Evolutionary conservation across 2,888 invertebrate species (phyloP), one percentile per base, ranked within the genome.

Genomic region (Chelonus formosanus): DNA sequence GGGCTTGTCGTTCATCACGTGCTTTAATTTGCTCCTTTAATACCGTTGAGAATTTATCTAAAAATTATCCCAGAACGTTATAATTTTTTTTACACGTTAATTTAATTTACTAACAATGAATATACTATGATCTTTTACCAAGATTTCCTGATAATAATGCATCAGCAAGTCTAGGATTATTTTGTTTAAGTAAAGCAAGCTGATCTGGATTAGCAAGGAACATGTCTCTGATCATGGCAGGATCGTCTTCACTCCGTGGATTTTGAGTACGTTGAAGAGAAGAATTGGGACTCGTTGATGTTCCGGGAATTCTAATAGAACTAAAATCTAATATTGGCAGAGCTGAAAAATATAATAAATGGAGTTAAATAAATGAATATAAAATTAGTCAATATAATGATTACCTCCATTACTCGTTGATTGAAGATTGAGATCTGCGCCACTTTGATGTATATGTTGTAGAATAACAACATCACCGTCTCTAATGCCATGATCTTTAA

Each of bases 141-240:
- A 94, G 87, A 83, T 92, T 92, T 35, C 95, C 96, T 75, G 92
- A 93, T 1, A 94, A 87, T 35, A 97, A 85, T 20, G 98, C 97
- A 83, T 97, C 97, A 6, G 97, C 97, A 67, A 98, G 85, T 72
- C 92, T 88, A 4, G 97, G 94, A 86, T 98, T 98, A 78, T 97
- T 95, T 83, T 97, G 96, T 81, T 95, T 94, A 5, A 98, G 86
- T 67, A 97, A 83, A 1, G 97, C 92, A 65, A 97, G 85, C 80
- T 97, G 95, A 80, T 96, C 94, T 0, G 97, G 97, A 85, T 95
- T 95, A 36, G 92, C 91, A 52, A 95, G 84, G 76, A 96, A 92
- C 91, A 94, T 92, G 78, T 95, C 92, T 71, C 93, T 87, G 63
- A 96, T 93, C 76, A 91, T 88, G 20, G 90, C 91, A 5, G 96